Conservation (phyloP, 1,140 invertebrate genomes). For the Palaemon carinicauda region DNA sequence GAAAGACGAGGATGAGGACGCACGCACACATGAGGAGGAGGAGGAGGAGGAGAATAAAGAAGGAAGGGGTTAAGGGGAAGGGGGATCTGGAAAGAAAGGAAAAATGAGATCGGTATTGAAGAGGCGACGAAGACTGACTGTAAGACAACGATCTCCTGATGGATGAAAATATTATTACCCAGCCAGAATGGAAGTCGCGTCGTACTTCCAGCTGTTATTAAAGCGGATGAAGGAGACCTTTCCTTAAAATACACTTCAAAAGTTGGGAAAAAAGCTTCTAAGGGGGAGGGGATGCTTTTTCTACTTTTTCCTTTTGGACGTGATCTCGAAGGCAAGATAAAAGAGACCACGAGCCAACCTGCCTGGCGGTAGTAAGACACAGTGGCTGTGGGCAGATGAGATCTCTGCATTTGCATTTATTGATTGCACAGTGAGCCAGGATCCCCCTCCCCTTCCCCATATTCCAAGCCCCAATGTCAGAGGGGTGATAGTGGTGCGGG, state of each 20-base stretch:
- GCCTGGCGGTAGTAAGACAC: not conserved
- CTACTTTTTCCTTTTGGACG: not conserved
- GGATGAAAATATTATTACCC: too few species aligned
- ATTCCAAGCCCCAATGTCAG: not conserved
- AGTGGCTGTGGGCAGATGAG: slow-evolving; percentile 26
- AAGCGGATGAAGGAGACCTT: too few species aligned
- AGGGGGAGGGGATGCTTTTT: too few species aligned
- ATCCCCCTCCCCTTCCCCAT: not conserved
- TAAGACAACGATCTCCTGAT: too few species aligned
- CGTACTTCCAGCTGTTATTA: too few species aligned
- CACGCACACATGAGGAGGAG: not conserved
- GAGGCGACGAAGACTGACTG: not conserved
- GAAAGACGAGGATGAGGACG: not conserved
- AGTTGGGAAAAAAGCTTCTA: too few species aligned
- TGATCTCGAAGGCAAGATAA: not conserved
- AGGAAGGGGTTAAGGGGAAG: not conserved
- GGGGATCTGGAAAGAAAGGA: not conserved
- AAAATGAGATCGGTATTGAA: not conserved
- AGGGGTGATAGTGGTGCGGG: slow-evolving; percentile 16
- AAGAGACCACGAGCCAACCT: not conserved
- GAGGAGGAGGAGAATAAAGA: not conserved
- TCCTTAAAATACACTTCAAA: too few species aligned
- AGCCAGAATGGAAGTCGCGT: too few species aligned
- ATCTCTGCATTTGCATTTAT: slow-evolving; percentile 33
- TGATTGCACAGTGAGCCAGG: slow-evolving; percentile 20